Conservation (phyloP, 2,113 vertebrate species). For the Sceloporus tristichus region DNA sequence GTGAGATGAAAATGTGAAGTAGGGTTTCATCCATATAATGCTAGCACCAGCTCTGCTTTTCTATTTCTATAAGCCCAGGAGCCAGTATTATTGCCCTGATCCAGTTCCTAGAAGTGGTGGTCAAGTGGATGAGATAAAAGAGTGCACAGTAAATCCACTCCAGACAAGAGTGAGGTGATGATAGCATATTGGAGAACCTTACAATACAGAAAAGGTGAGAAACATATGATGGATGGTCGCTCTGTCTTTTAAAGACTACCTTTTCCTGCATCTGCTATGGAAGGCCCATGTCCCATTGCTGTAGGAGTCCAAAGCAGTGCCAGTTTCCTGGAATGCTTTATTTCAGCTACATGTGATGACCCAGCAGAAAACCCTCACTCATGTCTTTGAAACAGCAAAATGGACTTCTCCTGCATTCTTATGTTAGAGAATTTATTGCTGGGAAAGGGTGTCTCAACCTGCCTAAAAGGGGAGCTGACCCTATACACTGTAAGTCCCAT, state of each 20-base stretch:
- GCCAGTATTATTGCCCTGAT: not conserved
- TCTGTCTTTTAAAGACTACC: not conserved
- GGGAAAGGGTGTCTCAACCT: too few relatives aligned
- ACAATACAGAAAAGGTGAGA: not conserved
- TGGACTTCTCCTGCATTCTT: not conserved
- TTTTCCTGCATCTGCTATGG: not conserved
- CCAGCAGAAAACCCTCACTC: too few relatives aligned
- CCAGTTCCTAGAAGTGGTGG: not conserved
- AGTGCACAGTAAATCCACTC: not conserved
- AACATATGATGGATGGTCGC: not conserved
- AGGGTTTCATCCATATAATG: not conserved
- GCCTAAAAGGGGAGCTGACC: too few relatives aligned
- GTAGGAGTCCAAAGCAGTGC: not conserved
- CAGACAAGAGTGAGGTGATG: not conserved
- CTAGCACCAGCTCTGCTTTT: not conserved
- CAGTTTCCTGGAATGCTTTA: not conserved
- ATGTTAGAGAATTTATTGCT: too few relatives aligned
- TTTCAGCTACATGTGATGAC: too few relatives aligned
- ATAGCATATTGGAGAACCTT: not conserved
- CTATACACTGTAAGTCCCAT: too few relatives aligned
- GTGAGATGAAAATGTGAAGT: not conserved
- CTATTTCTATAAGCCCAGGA: not conserved
- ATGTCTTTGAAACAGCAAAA: not conserved
- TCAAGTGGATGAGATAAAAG: conserved; percentile 26
- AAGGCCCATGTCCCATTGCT: not conserved